Evolutionary conservation across 2,797 vertebrate genomes (phyloP), one percentile per base, ranked within the genome.

Genomic region (Pseudocheirus occidentalis): DNA sequence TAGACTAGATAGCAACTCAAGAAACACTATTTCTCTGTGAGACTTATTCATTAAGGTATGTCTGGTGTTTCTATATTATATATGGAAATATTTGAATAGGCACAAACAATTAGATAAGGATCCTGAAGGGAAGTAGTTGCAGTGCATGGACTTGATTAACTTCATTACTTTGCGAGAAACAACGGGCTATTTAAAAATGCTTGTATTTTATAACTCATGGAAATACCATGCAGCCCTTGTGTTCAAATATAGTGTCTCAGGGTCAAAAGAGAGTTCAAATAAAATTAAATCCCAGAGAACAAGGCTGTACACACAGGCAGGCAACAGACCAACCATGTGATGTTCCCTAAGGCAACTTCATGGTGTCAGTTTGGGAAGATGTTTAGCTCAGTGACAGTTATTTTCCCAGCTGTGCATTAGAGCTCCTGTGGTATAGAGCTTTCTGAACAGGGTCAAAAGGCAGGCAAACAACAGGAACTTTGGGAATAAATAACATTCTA

Each of bases 261-360:
- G 7, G 93, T 97, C 93, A 97, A 56, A 94, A 94, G 90, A 92
- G 89, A 96, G 59, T 90, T 96, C 27, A 95, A 92, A 93, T 98
- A 94, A 90, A 91, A 92, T 91, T 56, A 97, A 96, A 95, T 95
- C 55, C 56, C 93, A 91, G 91, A 94, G 94, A 96, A 94, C 3
- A 53, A 96, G 4, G 1, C 95, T 90, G 46, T 73, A 59, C 10
- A 95, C 0, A 3, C 27, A 90, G n/a, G 55, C 28, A 55, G 93
- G 34, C 92, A 93, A 91, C 53, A 9, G 46, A 54, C 81, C 73
- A 90, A 27, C 95, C 93, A 12, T 7, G 93, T 97, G 93, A 12
- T 29, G 40, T 94, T 92, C 95, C 94, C 93, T 57, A 93, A 96
- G 98, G 96, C 95, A 92, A 91, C 6, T 14, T 50, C 89, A 54